Percentiles rank a stretch among this genome's conserved stretches.
phyloP scores from a whole-genome alignment of 2,797 vertebrate species.

The Phalanger gymnotis region DNA sequence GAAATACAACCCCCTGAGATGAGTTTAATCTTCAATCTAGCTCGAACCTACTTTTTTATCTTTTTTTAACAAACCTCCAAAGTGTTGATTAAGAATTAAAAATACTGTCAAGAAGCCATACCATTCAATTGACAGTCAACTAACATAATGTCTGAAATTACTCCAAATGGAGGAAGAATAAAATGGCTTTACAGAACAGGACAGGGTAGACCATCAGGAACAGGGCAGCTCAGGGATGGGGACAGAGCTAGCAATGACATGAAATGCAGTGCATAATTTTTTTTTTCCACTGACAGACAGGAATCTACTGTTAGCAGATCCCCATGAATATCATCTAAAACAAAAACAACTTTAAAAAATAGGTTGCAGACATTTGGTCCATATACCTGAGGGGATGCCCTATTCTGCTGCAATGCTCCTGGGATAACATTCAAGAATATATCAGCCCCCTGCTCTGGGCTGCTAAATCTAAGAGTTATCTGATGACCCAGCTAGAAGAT shows the following conservation, averaged over 20 bases:
- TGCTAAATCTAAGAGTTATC: slow-evolving; percentile 7
- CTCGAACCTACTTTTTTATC: not conserved
- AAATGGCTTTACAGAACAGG: slow-evolving; percentile 57
- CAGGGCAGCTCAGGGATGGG: slow-evolving; percentile 77
- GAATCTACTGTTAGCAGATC: slow-evolving; percentile 44
- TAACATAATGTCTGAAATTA: slow-evolving; percentile 80
- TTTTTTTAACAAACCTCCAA: no score
- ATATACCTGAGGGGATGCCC: not conserved
- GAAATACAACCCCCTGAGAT: not conserved
- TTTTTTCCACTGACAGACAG: not conserved
- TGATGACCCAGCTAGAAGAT: not conserved
- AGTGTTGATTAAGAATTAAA: slow-evolving; percentile 66
- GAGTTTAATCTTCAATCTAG: not conserved
- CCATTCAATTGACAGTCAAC: slow-evolving; percentile 87
- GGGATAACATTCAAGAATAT: slow-evolving; percentile 36
- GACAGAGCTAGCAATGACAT: slow-evolving; percentile 62
- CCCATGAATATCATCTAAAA: not conserved
- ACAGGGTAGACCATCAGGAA: slow-evolving; percentile 77
- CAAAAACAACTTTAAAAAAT: not conserved
- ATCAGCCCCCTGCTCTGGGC: slow-evolving; percentile 28
- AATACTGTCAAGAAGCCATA: slow-evolving; percentile 84
- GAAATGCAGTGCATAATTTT: slow-evolving; percentile 48
- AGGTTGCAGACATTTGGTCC: slow-evolving; percentile 27
- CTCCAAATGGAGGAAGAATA: slow-evolving; percentile 52
- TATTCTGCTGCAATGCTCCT: slow-evolving; percentile 1